Conservation (phyloP, 2,113 vertebrate genomes). For the Cervus canadensis region DNA sequence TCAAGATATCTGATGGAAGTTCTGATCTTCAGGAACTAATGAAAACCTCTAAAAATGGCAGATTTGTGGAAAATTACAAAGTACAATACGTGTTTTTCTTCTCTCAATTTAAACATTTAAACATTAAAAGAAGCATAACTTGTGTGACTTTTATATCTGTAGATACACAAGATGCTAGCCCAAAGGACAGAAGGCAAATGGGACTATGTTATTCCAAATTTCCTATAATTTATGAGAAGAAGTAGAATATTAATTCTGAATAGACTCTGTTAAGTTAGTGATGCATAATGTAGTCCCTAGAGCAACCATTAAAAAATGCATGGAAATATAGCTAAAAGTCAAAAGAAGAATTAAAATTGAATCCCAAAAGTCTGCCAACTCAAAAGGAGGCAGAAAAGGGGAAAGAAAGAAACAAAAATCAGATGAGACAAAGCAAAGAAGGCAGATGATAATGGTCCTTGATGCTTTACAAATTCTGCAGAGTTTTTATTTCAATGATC, state of each 20-base stretch:
- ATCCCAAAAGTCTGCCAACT: neutral
- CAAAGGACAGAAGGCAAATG: neutral
- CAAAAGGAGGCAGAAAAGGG: neutral
- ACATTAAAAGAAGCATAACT: neutral
- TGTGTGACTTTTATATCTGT: neutral
- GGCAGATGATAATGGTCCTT: neutral
- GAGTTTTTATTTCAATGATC: neutral
- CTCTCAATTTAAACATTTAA: neutral
- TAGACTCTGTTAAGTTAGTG: neutral
- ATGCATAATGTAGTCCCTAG: neutral
- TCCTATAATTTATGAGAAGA: neutral
- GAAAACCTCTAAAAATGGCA: neutral
- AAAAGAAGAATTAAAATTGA: constrained; percentile 12
- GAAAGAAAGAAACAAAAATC: neutral
- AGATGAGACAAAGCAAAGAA: neutral
- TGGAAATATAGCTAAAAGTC: constrained; percentile 4
- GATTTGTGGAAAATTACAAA: neutral
- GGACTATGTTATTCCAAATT: neutral
- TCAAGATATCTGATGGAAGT: neutral
- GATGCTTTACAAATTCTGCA: neutral
- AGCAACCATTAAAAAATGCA: neutral
- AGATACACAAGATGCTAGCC: neutral
- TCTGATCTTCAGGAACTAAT: neutral
- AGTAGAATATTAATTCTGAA: constrained; percentile 9
- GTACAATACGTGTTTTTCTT: neutral